Evolutionary conservation across 2,888 invertebrate species (phyloP).

Genomic region (Lepidochitona cinerea): DNA sequence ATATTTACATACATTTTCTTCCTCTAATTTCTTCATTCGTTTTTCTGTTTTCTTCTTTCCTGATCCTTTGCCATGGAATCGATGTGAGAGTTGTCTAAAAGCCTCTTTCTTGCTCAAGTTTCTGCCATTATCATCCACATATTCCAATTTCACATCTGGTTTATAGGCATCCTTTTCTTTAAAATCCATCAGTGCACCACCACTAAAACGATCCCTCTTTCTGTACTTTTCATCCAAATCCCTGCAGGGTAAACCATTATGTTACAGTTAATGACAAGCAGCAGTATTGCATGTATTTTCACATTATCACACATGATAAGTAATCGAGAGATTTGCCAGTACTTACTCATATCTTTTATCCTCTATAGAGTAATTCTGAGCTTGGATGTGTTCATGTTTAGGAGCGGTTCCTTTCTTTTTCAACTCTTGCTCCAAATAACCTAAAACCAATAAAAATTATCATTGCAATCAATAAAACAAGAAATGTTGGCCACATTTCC

Average conservation of each 20-base stretch:
- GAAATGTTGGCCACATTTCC: too few species aligned
- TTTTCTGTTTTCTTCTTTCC: constrained; percentile 99
- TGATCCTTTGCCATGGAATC: constrained; percentile 99
- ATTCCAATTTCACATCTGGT: constrained; percentile 95
- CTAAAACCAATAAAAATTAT: too few species aligned
- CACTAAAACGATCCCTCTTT: constrained; percentile 60
- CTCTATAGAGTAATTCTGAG: constrained; percentile 69
- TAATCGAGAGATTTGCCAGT: constrained; percentile 19
- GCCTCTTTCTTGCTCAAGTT: constrained; percentile 96
- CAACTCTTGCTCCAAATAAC: constrained; percentile 88
- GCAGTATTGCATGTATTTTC: neutral
- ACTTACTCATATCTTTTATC: constrained; percentile 70
- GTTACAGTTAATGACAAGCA: too few species aligned
- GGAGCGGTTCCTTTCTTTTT: constrained; percentile 81
- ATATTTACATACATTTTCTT: constrained; percentile 82
- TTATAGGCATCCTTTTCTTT: constrained; percentile 91
- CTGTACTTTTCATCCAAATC: constrained; percentile 70
- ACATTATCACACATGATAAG: neutral
- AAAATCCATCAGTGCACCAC: constrained; percentile 86
- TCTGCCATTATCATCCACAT: constrained; percentile 96
- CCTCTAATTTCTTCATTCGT: constrained; percentile 92
- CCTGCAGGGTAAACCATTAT: constrained; percentile 45
- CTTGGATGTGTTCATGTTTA: constrained; percentile 68
- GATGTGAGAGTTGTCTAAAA: constrained; percentile 93
- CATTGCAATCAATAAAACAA: too few species aligned